Conservation (phyloP, 2,113 vertebrate genomes). For the Asarcornis scutulata region DNA sequence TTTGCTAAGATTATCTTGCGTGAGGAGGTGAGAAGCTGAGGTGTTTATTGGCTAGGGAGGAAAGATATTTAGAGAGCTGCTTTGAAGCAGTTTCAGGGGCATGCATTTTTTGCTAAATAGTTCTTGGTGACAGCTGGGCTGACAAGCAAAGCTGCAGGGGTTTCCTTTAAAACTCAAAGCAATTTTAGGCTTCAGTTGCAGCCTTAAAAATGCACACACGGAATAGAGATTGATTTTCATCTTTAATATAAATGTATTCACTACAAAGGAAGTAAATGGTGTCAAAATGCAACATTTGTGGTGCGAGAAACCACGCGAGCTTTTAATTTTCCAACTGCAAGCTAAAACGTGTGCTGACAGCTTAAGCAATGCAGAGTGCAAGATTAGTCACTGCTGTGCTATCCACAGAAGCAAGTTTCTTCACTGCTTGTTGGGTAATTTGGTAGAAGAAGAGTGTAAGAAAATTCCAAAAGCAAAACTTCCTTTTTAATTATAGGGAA, state of each 20-base stretch:
- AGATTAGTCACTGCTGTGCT: not conserved
- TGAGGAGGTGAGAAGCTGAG: not conserved
- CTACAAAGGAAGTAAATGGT: not conserved
- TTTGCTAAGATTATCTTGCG: not conserved
- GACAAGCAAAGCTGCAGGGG: not conserved
- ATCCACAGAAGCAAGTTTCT: not conserved
- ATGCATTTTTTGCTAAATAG: not conserved
- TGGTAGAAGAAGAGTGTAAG: not conserved
- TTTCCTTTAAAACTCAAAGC: slow-evolving; percentile 25
- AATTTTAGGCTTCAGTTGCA: not conserved
- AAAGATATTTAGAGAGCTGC: not conserved
- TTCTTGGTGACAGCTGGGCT: not conserved
- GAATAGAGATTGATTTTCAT: not conserved
- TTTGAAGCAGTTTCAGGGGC: not conserved
- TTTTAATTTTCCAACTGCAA: not conserved
- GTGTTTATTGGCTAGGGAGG: not conserved
- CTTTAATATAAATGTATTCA: not conserved
- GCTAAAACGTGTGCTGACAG: not conserved
- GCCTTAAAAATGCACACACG: not conserved
- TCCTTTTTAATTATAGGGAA: not conserved
- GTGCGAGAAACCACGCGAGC: not conserved
- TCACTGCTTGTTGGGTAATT: not conserved
- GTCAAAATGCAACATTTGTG: not conserved
- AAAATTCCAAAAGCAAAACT: not conserved
- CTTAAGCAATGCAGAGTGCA: not conserved